These are phyloP conservation scores for Hybos culiciformis DNA, from an alignment of 2,888 invertebrate species.

Conservation along the genomic window DNA sequence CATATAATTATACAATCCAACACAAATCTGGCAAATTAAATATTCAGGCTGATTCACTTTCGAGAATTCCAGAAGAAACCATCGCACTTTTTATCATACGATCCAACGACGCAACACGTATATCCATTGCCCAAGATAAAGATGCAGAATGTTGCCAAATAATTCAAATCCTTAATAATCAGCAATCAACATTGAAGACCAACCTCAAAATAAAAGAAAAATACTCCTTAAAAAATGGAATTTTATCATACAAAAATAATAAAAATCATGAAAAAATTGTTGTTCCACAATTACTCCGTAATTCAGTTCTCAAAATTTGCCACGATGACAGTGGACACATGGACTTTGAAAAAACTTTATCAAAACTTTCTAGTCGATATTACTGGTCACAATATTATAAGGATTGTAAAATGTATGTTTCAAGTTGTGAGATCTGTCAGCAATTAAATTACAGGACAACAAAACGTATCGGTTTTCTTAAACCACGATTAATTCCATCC, in stretches of 20 bases:
- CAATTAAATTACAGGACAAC: constrained; percentile 4
- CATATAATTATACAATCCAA: constrained; percentile 5
- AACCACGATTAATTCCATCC: constrained; percentile 3
- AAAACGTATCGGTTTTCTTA: constrained; percentile 4
- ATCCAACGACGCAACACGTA: constrained; percentile 4
- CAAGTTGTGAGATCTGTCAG: constrained; percentile 1
- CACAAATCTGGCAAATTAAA: constrained; percentile 6
- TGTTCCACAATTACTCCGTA: background rate
- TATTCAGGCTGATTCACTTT: constrained; percentile 2
- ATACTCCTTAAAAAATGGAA: constrained; percentile 1
- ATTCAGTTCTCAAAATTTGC: constrained; percentile 1
- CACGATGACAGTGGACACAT: constrained; percentile 8
- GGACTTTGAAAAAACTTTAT: constrained; percentile 6
- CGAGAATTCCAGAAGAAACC: constrained; percentile 2
- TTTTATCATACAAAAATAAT: constrained; percentile 5
- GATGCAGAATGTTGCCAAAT: constrained; percentile 1
- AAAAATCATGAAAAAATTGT: constrained; percentile 2
- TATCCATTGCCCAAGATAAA: constrained; percentile 1
- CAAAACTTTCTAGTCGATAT: constrained; percentile 5
- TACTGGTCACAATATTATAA: constrained; percentile 2
- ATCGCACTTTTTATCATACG: constrained; percentile 1
- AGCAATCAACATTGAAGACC: background rate
- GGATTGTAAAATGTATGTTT: constrained; percentile 5
- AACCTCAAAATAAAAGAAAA: constrained; percentile 2
- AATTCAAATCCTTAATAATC: background rate